Conservation (phyloP, 64 coral and sea anemone genomes). For the Stichodactyla helianthus region DNA sequence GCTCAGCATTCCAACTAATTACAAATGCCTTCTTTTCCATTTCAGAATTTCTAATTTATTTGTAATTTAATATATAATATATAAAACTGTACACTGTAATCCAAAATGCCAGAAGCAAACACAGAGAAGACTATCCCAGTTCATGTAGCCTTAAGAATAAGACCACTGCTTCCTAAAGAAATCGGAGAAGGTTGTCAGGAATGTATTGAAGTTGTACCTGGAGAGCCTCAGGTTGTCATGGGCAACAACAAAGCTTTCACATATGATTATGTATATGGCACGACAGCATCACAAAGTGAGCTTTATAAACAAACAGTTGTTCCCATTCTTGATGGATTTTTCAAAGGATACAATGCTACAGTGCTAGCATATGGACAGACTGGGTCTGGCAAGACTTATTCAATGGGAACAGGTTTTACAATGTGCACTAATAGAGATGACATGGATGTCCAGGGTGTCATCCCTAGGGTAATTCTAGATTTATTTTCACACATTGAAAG, state of each 20-base stretch:
- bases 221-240: conserved; percentile 79
- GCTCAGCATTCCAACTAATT: background rate
- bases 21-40: background rate
- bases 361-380: conserved; percentile 95
- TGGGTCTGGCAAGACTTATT: conserved; percentile 91
- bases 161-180: conserved; percentile 85
- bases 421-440: conserved; percentile 50
- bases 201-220: conserved; percentile 72
- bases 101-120: conserved; percentile 48
- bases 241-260: conserved; percentile 91
- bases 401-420: conserved; percentile 91
- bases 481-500: conserved; percentile 68
- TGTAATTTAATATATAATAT: background rate
- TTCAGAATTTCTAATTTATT: conserved; percentile 15
- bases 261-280: conserved; percentile 92
- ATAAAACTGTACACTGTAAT: background rate
- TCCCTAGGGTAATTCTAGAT: conserved; percentile 68
- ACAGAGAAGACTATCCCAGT: conserved; percentile 82
- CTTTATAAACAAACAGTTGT: conserved; percentile 67
- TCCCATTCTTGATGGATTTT: conserved; percentile 77
- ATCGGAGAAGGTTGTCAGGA: conserved; percentile 75
- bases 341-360: conserved; percentile 91
- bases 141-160: conserved; percentile 78
- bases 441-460: conserved; percentile 53
- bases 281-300: conserved; percentile 41